Evolutionary conservation across 2,797 vertebrate genomes (phyloP), one percentile per base, ranked within the genome.

Genomic region (Tiaroga cobitis): DNA sequence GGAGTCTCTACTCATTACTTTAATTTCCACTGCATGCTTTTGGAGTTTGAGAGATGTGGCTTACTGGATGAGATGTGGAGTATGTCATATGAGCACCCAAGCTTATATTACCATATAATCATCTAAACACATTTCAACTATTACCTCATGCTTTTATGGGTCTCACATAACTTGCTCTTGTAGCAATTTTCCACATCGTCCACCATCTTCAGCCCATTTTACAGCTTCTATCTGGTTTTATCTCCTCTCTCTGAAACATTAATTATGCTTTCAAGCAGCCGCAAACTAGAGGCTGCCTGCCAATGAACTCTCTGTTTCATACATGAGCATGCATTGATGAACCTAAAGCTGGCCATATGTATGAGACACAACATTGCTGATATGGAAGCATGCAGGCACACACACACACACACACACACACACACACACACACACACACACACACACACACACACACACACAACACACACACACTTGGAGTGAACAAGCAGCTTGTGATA

Each of bases 291-390:
- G n/a, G 16, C 61, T 86, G 46, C 54, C 69, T 80, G 34, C 73
- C 18, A n/a, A 80, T 86, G 46, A 87, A 68, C 54, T 81, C 56
- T 67, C n/a, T n/a, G 8, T 74, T 80, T 81, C 43, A 8, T 43
- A 65, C 56, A 85, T 63, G 85, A 68, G 9, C 9, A 29, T 88
- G 80, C 78, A 69, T 82, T 77, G 37, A 82, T 80, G 19, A 83
- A 81, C 54, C 49, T 11, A 10, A 46, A 21, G n/a, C 26, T 78
- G 54, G 24, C 67, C 79, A 74, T 85, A 54, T 86, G 78, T 43
- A 72, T 59, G 63, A 51, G 37, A 43, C 61, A 34, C 51, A 80
- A 26, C 51, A 84, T 34, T 69, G 43, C 26, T 77, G 73, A 65
- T 81, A 81, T 81, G 70, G 51, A 72, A 54, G 39, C 72, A 34